Evolutionary conservation across 2,888 invertebrate species (phyloP).

Genomic region (Luperina nickerlii): DNA sequence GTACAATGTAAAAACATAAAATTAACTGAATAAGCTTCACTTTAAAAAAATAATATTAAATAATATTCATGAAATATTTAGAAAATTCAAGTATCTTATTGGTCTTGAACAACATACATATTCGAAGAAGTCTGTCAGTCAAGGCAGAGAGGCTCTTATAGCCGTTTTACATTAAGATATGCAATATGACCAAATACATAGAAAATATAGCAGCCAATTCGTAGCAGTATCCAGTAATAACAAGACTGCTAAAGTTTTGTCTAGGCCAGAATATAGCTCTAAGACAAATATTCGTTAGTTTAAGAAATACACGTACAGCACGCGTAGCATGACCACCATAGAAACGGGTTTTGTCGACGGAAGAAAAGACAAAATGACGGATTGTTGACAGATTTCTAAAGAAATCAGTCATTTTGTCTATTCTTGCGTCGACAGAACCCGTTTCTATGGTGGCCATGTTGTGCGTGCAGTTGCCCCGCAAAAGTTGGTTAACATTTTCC

Average conservation of each 20-base stretch:
- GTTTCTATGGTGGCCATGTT: no score
- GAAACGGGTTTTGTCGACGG: no score
- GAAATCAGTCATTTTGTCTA: no score
- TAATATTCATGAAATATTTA: background rate
- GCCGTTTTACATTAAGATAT: slow-evolving; percentile 27
- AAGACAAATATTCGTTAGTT: slow-evolving; percentile 16
- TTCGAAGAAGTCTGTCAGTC: slow-evolving; percentile 39
- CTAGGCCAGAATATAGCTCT: slow-evolving; percentile 25
- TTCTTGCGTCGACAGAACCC: no score
- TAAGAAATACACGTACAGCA: slow-evolving; percentile 6
- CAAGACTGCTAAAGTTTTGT: slow-evolving; percentile 1
- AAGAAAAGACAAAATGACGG: no score
- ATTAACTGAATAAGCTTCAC: background rate
- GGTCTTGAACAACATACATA: slow-evolving; percentile 41
- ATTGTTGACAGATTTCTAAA: no score
- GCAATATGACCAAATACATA: slow-evolving; percentile 20
- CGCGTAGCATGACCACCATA: no score
- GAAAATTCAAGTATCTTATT: slow-evolving; percentile 4
- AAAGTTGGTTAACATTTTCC: background rate
- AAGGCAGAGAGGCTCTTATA: slow-evolving; percentile 24
- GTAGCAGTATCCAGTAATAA: background rate
- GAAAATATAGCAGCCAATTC: slow-evolving; percentile 14
- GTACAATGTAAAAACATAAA: background rate
- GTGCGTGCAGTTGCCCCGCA: no score
- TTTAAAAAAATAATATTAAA: background rate